These are phyloP conservation scores for Etheostoma perlongum DNA, from an alignment of 2,797 vertebrate genomes.

Conservation along the genomic window DNA sequence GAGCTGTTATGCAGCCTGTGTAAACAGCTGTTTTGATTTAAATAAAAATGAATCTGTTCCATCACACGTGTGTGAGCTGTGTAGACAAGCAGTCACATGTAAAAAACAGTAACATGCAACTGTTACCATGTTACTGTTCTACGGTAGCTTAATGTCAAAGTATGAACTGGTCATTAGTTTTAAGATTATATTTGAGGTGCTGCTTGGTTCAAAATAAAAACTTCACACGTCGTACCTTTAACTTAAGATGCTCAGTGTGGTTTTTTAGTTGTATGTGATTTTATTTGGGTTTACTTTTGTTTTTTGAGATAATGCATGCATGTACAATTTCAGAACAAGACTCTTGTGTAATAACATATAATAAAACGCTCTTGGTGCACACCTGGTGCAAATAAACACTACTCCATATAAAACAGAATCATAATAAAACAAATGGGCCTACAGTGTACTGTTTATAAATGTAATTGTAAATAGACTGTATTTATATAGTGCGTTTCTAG, in stretches of 20 bases:
- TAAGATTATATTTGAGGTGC: background rate
- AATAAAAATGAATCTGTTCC: background rate
- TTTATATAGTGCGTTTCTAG: too few relatives aligned
- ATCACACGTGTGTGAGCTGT: background rate
- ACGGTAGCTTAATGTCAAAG: background rate
- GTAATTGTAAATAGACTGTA: too few relatives aligned
- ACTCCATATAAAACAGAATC: background rate
- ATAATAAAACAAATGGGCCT: background rate
- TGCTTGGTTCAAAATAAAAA: constrained; percentile 16
- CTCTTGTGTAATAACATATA: constrained; percentile 3
- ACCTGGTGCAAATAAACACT: background rate
- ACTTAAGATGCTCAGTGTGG: background rate
- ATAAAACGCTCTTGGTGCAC: background rate
- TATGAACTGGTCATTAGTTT: background rate
- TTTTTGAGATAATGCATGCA: background rate
- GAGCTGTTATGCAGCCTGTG: background rate
- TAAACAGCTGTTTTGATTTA: background rate
- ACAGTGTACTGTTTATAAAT: too few relatives aligned
- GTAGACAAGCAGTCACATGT: background rate
- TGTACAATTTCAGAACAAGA: background rate
- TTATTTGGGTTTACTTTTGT: background rate
- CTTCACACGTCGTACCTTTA: constrained; percentile 1
- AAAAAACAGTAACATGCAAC: background rate
- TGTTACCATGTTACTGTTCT: background rate
- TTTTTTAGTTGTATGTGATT: background rate